phyloP scores from a whole-genome alignment of 2,113 vertebrate species.

The Sapajus apella region DNA sequence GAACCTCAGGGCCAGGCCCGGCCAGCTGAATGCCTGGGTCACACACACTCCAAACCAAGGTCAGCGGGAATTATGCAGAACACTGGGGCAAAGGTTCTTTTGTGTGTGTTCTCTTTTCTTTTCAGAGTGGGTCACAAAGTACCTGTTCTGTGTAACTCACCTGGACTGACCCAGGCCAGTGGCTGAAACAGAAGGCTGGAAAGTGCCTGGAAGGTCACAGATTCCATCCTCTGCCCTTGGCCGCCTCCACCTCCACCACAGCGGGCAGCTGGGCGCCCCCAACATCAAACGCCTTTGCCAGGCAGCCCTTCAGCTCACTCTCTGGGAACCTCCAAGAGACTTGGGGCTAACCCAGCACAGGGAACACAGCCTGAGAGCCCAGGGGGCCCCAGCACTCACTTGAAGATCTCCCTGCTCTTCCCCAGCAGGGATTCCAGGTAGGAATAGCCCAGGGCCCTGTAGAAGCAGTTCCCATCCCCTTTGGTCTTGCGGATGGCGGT shows the following conservation, averaged over 20 bases:
- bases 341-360: neutral
- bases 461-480: constrained; percentile 93
- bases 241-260: neutral
- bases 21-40: neutral
- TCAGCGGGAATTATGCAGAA: neutral
- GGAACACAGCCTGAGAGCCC: neutral
- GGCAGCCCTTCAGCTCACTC: neutral
- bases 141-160: fast-evolving
- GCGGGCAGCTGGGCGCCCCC: neutral
- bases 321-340: neutral
- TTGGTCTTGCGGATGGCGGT: constrained; percentile 86
- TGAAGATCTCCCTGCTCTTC: constrained; percentile 82
- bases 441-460: constrained; percentile 88
- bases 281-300: fast-evolving
- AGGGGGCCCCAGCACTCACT: constrained; percentile 74
- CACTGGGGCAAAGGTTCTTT: fast-evolving
- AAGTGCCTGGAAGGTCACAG: neutral
- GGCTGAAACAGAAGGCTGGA: neutral
- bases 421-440: constrained; percentile 86
- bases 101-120: neutral
- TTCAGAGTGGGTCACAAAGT: neutral
- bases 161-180: neutral
- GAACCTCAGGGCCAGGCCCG: neutral
- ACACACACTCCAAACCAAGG: neutral
- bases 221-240: neutral